These are phyloP conservation scores for Drosophila conformis DNA, from an alignment of 2,888 invertebrate genomes.

Conservation along the genomic window DNA sequence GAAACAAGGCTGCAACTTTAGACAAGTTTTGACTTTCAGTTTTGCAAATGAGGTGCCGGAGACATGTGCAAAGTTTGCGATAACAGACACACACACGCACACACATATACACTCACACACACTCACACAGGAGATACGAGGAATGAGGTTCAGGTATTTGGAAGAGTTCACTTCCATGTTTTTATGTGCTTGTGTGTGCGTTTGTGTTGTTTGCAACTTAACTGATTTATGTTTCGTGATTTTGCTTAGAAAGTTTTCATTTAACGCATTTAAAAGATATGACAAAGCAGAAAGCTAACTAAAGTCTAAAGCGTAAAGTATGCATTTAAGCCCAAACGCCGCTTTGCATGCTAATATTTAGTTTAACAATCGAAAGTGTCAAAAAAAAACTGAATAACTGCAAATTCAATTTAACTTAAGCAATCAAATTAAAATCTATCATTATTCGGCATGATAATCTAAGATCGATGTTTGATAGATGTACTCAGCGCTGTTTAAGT, in stretches of 20 bases:
- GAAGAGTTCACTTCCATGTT: slow-evolving; percentile 9
- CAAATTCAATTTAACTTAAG: neutral
- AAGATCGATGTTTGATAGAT: neutral
- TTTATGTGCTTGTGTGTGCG: slow-evolving; percentile 8
- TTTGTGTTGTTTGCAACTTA: slow-evolving; percentile 70
- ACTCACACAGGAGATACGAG: slow-evolving; percentile 2
- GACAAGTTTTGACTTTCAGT: slow-evolving; percentile 79
- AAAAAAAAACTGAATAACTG: neutral
- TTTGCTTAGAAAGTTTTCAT: slow-evolving; percentile 65
- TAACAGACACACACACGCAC: slow-evolving; percentile 43
- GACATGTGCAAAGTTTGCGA: slow-evolving; percentile 71
- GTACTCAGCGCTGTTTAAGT: neutral
- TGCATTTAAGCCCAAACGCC: slow-evolving; percentile 8
- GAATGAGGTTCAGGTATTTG: slow-evolving; percentile 24
- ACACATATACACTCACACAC: slow-evolving; percentile 13
- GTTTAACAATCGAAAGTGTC: neutral
- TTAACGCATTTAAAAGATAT: slow-evolving; percentile 47
- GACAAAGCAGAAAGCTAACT: slow-evolving; percentile 14
- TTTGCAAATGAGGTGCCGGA: slow-evolving; percentile 77
- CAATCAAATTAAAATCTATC: neutral
- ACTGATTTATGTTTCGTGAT: slow-evolving; percentile 74
- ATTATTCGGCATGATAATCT: neutral
- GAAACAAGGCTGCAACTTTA: slow-evolving; percentile 56
- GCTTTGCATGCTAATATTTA: neutral
- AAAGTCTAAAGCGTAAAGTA: neutral